Conservation (phyloP, 2,797 vertebrate species). For the Pseudochaenichthys georgianus region DNA sequence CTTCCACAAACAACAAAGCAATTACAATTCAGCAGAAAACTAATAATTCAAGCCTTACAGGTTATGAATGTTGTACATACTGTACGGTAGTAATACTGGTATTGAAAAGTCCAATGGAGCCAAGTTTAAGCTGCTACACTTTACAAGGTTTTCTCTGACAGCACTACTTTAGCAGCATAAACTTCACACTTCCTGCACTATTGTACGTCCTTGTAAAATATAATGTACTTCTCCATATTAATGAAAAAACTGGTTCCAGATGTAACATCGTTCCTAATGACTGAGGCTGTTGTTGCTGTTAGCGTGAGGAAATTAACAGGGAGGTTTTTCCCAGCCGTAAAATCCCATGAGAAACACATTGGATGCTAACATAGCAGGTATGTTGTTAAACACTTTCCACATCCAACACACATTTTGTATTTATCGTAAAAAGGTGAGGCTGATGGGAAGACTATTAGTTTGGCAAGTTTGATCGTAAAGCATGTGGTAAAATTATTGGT, state of each 20-base stretch:
- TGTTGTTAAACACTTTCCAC: too few species aligned
- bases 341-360: constrained; percentile 13
- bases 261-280: constrained; percentile 15
- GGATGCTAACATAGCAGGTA: too few species aligned
- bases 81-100: background rate
- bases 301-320: constrained; percentile 12
- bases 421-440: too few species aligned
- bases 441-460: too few species aligned
- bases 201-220: constrained; percentile 34
- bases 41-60: constrained; percentile 3
- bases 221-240: constrained; percentile 18
- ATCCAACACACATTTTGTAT: too few species aligned
- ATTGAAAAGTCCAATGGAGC: background rate
- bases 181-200: constrained; percentile 19
- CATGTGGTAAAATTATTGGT: too few species aligned
- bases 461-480: too few species aligned
- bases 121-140: constrained; percentile 5
- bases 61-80: constrained; percentile 12
- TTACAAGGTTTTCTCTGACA: background rate
- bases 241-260: constrained; percentile 28
- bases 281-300: constrained; percentile 13
- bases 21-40: constrained; percentile 8
- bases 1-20: constrained; percentile 6
- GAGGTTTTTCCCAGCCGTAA: constrained; percentile 14
- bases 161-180: background rate